These are phyloP conservation scores for Sphaerodactylus townsendi DNA, from an alignment of 2,113 vertebrate genomes.

Conservation along the genomic window DNA sequence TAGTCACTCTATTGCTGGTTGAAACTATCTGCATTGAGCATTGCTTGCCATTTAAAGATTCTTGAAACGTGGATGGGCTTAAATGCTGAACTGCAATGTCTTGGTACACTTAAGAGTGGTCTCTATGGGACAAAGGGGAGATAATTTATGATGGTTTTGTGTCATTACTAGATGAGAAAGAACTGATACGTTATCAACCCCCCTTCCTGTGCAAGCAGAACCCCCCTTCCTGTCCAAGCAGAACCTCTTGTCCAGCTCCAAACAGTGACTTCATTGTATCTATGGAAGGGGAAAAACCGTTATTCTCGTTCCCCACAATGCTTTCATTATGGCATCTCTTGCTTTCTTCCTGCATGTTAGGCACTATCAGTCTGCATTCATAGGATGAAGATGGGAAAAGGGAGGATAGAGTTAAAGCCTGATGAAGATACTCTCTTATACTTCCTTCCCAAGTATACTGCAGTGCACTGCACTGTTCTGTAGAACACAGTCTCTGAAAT, in stretches of 20 bases:
- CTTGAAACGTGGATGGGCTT: not conserved
- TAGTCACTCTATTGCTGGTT: too few relatives aligned
- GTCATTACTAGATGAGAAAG: not conserved
- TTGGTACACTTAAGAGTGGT: not conserved
- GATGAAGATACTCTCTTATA: not conserved
- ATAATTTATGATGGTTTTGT: not conserved
- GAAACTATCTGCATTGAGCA: not conserved
- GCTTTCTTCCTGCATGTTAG: not conserved
- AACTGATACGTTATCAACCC: not conserved
- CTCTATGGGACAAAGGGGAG: not conserved
- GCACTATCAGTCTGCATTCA: not conserved
- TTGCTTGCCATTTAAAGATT: not conserved
- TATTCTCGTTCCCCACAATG: not conserved
- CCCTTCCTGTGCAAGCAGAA: not conserved
- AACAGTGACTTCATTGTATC: not conserved
- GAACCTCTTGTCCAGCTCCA: not conserved
- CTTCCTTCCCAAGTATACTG: not conserved
- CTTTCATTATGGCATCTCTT: not conserved
- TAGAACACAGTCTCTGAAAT: not conserved
- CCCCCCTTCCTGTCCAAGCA: not conserved
- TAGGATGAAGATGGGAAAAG: not conserved
- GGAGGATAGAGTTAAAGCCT: not conserved
- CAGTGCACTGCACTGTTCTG: not conserved
- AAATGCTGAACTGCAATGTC: not conserved
- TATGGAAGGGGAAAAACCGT: not conserved